Evolutionary conservation across 2,113 vertebrate genomes (phyloP).

Genomic region (Rhinichthys klamathensis): DNA sequence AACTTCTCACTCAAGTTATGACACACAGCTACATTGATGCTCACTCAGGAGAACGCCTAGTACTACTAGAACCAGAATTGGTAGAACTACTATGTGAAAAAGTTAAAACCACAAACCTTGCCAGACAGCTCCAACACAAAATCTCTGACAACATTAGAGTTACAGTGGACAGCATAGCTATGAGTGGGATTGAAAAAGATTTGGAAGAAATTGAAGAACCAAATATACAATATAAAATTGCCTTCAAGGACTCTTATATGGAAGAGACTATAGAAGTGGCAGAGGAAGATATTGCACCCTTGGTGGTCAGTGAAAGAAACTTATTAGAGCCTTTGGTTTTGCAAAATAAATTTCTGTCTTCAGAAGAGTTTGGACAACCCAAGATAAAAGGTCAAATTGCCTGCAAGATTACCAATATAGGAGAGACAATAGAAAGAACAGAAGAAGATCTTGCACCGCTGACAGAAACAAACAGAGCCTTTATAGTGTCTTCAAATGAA

Average conservation of each 20-base stretch:
- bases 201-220: neutral
- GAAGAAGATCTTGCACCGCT: neutral
- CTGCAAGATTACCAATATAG: neutral
- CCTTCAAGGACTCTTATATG: neutral
- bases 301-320: neutral
- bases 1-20: slow-evolving; percentile 82
- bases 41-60: slow-evolving; percentile 82
- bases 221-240: neutral
- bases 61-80: slow-evolving; percentile 82
- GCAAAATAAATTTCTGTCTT: slow-evolving; percentile 8
- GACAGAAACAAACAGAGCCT: neutral
- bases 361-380: slow-evolving; percentile 2
- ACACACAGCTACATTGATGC: slow-evolving; percentile 87
- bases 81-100: slow-evolving; percentile 61
- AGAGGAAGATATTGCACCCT: neutral
- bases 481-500: neutral
- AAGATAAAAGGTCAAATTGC: neutral
- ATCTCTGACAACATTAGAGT: neutral
- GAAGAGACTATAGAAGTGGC: neutral
- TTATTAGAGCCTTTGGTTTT: slow-evolving; percentile 10
- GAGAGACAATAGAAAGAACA: neutral
- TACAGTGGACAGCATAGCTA: neutral
- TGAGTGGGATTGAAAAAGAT: neutral
- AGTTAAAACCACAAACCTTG: slow-evolving; percentile 3
- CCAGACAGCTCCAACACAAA: neutral